These are phyloP conservation scores for Ophiodon elongatus DNA, from an alignment of 2,113 vertebrate genomes.

Conservation along the genomic window DNA sequence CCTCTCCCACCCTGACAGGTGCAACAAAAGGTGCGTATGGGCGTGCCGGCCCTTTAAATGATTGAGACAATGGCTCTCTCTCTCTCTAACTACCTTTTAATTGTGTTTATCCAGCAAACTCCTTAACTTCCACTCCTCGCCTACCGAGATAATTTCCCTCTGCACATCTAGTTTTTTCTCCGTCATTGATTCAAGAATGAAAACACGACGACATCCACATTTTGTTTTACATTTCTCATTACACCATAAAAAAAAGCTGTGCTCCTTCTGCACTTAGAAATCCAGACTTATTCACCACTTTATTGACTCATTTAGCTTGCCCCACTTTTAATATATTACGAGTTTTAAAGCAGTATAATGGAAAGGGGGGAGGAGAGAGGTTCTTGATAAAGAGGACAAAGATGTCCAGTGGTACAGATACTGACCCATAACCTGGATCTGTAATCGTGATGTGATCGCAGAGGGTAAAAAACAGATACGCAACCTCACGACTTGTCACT, in stretches of 20 bases:
- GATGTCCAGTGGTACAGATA: neutral
- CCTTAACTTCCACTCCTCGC: neutral
- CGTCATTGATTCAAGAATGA: neutral
- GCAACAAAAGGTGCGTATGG: neutral
- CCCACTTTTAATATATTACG: neutral
- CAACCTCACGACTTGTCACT: conserved; percentile 42
- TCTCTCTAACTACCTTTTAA: neutral
- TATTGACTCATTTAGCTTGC: neutral
- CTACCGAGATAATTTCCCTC: neutral
- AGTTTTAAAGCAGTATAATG: neutral
- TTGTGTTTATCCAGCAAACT: neutral
- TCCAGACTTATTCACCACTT: neutral
- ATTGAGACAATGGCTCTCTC: neutral
- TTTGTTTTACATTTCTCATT: conserved; percentile 1
- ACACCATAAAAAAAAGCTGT: neutral
- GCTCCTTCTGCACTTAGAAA: neutral
- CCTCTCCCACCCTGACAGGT: neutral
- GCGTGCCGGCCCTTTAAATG: neutral
- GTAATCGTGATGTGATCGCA: neutral
- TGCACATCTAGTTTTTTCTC: neutral
- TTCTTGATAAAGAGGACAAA: neutral
- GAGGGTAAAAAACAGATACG: neutral
- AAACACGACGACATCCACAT: conserved; percentile 2
- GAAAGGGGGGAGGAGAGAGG: neutral
- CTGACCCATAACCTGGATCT: neutral